These are phyloP conservation scores for Gymnothorax reevesii DNA, from an alignment of 2,797 vertebrate genomes.

Conservation along the genomic window DNA sequence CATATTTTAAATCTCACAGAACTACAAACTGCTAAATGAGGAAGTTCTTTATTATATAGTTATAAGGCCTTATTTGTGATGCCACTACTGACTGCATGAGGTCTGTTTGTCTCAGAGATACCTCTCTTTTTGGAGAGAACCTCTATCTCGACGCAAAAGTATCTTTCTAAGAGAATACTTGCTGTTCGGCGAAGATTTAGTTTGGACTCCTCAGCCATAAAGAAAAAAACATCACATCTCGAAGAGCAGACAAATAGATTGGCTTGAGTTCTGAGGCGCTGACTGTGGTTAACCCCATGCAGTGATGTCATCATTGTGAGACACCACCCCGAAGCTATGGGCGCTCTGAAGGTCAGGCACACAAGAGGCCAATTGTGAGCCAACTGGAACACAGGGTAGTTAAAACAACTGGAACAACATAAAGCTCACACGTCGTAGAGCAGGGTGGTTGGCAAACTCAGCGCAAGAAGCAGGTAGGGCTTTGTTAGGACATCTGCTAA, in stretches of 20 bases:
- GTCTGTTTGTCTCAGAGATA: background rate
- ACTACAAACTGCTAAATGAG: background rate
- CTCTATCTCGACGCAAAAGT: background rate
- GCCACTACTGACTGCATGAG: too few relatives aligned
- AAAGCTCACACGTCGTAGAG: background rate
- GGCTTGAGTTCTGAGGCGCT: background rate
- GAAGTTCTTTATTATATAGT: too few relatives aligned
- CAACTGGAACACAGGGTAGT: background rate
- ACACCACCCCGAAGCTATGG: background rate
- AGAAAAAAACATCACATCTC: background rate
- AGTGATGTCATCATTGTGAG: conserved; percentile 1
- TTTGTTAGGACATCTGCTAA: background rate
- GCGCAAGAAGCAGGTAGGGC: background rate
- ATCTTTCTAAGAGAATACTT: background rate
- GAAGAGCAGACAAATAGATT: background rate
- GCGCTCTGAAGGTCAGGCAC: background rate
- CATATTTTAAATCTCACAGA: background rate
- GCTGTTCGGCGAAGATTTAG: background rate
- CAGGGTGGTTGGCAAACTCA: background rate
- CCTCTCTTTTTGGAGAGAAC: background rate
- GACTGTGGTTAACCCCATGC: background rate
- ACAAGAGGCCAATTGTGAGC: background rate
- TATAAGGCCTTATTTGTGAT: background rate
- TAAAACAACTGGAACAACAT: background rate
- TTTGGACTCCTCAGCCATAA: background rate